Base-by-base conservation (phyloP, 2,113 vertebrate genomes). In the Menidia beryllina region DNA sequence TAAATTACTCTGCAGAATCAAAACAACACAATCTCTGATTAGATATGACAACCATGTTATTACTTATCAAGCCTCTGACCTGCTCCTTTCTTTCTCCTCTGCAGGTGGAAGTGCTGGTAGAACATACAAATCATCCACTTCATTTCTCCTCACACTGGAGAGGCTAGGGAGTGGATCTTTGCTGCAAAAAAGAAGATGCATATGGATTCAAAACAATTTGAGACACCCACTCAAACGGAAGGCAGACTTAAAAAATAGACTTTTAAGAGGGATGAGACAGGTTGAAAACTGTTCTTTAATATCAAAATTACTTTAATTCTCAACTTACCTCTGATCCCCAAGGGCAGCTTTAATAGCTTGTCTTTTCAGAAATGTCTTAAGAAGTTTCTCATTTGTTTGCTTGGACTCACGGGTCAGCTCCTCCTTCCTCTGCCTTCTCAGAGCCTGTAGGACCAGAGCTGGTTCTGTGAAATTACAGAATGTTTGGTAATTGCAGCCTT, bases 351-450 rank as follows among this genome's bases (percentile, higher is more conserved):
- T 97, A 73, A 99, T 88, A 45, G 93, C 94, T n/a, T 98, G 96
- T 89, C 96, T 95, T 91, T 97, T 99, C 78, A 99, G 77, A 79
- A 99, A 95, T 0, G 97, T 98, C 89, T 83, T 96, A 69, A 99
- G 86, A 53, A 99, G 93, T 69, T 97, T 99, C 66, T 99, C 96
- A 34, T 94, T 89, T 25, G 96, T 98, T 85, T 95, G 95, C 69
- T 89, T 95, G 45, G 96, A 97, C 85, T 97, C 96, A 1, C 11
- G 87, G 6, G 45, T 65, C 8, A 96, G 88, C 9, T 92, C 68
- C 41, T 99, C 96, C 83, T 97, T 98, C 79, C 93, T 95, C 63
- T 97, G 95, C 74, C 96, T 95, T 82, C 98, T 94, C 69, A 94
- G 92, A 43, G 93, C 94, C 98, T 99, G 68, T n/a, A n/a, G 69